Base-by-base conservation (phyloP, 1,140 invertebrate species). In the Drosophila quadrilineata region DNA sequence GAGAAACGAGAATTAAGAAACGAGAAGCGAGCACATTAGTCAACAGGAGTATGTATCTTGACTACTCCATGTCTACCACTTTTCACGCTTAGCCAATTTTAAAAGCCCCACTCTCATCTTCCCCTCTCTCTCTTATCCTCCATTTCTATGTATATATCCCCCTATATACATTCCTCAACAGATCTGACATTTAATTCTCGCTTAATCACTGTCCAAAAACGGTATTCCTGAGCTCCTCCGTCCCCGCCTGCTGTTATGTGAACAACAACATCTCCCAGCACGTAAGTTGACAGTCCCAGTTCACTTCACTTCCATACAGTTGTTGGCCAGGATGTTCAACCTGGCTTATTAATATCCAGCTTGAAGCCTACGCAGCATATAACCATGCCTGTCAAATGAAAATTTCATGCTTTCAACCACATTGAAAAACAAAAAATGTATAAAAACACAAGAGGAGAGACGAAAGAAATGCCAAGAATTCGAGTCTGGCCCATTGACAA, bases 181-280 rank as follows among this genome's bases (percentile, higher is more conserved):
- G 45, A 70, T 33, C 76, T 76, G 72, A 67, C 84, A 79, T 85
- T 88, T 88, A 88, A 85, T 88, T 88, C 76, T 64, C 79, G 79
- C 85, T 88, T 88, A 88, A 88, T 88, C 85, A 88, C 75, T 88
- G 85, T 88, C 85, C 73, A 26, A 26, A 22, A 84, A 84, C 65
- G 79, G 79, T 79, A 71, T 65, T 85, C 46, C 72, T 56, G 71
- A 14, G 4, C 19, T 14, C 9, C 8, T 22, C n/a, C 9, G 19
- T 21, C 10, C n/a, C n/a, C 9, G 59, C 63, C 62, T 49, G 48
- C 63, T 60, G 46, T 73, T 69, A 12, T n/a, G n/a, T n/a, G n/a
- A n/a, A n/a, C n/a, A n/a, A n/a, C n/a, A n/a, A n/a, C n/a, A n/a
- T n/a, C n/a, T n/a, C 53, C 53, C 65, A 48, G 46, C 19, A 24